Evolutionary conservation across 1,140 invertebrate species (phyloP), one percentile per base, ranked within the genome.

Genomic region (Drosophila burlai): DNA sequence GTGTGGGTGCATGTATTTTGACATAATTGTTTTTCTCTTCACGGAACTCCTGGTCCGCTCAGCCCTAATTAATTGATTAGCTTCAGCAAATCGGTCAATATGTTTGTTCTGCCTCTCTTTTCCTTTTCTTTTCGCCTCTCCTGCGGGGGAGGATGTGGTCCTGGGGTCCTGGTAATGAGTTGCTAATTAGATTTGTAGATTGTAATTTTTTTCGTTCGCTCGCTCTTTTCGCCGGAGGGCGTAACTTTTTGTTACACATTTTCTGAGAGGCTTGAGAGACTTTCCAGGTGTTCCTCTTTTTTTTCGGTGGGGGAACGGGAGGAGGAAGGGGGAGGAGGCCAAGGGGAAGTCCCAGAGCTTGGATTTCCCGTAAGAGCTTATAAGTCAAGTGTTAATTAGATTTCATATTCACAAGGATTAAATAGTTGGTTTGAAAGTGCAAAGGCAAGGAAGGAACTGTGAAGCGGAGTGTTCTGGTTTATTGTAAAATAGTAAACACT

Each of bases 51-150:
- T 40, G 69, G 59, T 55, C 21, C n/a, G 42, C 52, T 42, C 77
- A 68, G 65, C 69, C 81, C 85, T 89, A 89, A 89, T 89, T 89
- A 89, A 89, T 89, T 89, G 84, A 89, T 89, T 89, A 89, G 82
- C 85, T 89, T 89, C 86, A 89, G 85, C 85, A 89, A 89, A 89
- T 89, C 85, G 86, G 85, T 89, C 85, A 89, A 89, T 89, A 89
- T 91, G 86, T 89, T 89, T 68, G 46, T 71, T 50, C 52, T 78
- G 34, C 50, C 58, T 50, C 77, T 64, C 63, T 73, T 49, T 60
- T 66, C 26, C 38, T 66, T 83, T 80, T 71, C 73, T 77, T 67
- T 71, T 83, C 61, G 47, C 57, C 0, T 2, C 71, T 58, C 54
- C 76, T 29, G 49, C 24, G 49, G 67, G 38, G 61, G 29, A 36